Percentiles rank a stretch among this genome's conserved stretches.
These are phyloP conservation scores for Tympanoctomys barrerae DNA, from an alignment of 2,797 vertebrate species.

Conservation along the genomic window DNA sequence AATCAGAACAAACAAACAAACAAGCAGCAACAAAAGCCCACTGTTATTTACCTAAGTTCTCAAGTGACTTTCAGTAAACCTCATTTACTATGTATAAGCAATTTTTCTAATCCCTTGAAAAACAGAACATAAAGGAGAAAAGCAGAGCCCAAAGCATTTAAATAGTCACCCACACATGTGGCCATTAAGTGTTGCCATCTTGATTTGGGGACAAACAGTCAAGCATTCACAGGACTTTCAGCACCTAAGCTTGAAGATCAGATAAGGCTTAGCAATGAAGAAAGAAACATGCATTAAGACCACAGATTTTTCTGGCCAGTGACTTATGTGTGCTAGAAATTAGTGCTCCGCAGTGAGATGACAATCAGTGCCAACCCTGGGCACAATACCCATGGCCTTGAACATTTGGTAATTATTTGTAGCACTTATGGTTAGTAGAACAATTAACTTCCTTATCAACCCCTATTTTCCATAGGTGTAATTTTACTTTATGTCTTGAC, in stretches of 20 bases:
- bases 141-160: background rate
- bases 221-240: conserved; percentile 17
- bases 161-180: conserved; percentile 52
- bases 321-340: background rate
- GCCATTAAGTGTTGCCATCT: conserved; percentile 52
- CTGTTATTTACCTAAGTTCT: background rate
- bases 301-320: background rate
- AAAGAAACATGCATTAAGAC: background rate
- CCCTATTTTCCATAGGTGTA: background rate
- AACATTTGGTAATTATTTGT: background rate
- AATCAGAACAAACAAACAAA: too few relatives aligned
- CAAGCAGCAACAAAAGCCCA: background rate
- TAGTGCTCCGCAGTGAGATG: background rate
- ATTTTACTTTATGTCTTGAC: conserved; percentile 47
- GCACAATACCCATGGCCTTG: background rate
- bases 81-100: conserved; percentile 2
- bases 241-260: conserved; percentile 46
- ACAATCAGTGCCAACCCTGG: background rate
- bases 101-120: background rate
- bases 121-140: conserved; percentile 10
- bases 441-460: background rate
- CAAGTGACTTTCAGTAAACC: background rate
- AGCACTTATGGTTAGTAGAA: background rate
- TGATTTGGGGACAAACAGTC: conserved; percentile 15
- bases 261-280: background rate